Base-by-base conservation (phyloP, 2,888 invertebrate genomes). In the Cephalotes varians region DNA sequence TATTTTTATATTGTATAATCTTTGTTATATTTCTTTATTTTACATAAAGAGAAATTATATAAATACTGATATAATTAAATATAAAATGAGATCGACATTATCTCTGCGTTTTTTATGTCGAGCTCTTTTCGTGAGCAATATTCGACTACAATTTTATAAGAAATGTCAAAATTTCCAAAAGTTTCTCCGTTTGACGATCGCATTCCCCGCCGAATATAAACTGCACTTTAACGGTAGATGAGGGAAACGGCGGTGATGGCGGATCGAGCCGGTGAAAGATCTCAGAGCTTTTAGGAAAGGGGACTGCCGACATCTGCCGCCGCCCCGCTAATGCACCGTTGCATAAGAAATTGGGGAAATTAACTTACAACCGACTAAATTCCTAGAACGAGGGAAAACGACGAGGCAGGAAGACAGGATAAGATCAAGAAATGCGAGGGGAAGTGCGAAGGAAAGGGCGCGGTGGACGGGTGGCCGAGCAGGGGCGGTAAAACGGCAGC, bases 341-440 rank as follows among this genome's bases (percentile, higher is more conserved):
- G 88, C 90, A 90, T 88, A 87, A 91, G 87, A 86, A 91, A 90
- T 88, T 83, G 74, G 65, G 85, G 71, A 90, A 91, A 91, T 90
- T 86, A 91, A 88, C 89, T 91, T 89, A 87, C 86, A 91, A 89
- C 73, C 81, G 85, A 83, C 77, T 87, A 84, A 87, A 90, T 88
- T 90, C 76, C 77, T 81, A 73, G 71, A 58, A 86, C 73, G 85
- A 60, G 84, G 85, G 86, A 81, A 83, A 86, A 80, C 64, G 85
- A 71, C 62, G 79, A 54, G 37, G 74, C 51, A 56, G 34, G 49
- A 71, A 72, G 64, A 56, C 54, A 79, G 77, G 72, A 80, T 62
- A 74, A 67, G 82, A 80, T 76, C 73, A 74, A 47, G 80, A 76
- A 74, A 76, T 1, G 58, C 31, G 58, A n/a, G 34, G 49, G 40